Percentiles rank a stretch among this genome's conserved stretches.
Evolutionary conservation across 1,140 invertebrate genomes (phyloP).

Genomic region (Heliothis virescens): DNA sequence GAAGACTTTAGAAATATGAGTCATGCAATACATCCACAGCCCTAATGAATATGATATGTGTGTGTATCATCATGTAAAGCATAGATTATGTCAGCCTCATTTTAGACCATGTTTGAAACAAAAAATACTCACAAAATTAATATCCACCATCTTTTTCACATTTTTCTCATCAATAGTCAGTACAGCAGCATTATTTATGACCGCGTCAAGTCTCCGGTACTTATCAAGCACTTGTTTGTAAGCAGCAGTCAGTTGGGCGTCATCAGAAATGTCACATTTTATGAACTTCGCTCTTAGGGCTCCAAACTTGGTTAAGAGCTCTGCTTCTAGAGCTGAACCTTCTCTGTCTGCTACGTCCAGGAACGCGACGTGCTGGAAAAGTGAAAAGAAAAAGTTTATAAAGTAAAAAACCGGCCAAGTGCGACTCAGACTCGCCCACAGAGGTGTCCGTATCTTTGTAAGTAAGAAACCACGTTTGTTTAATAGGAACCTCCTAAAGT

Average conservation of each 20-base stretch:
- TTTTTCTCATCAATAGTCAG: constrained; percentile 63
- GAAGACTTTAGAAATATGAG: too few species aligned
- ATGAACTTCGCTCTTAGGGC: constrained; percentile 79
- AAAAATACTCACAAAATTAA: constrained; percentile 81
- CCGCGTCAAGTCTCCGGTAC: constrained; percentile 88
- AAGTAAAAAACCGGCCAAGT: neutral
- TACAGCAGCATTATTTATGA: constrained; percentile 89
- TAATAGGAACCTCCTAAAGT: too few species aligned
- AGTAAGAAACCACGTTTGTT: too few species aligned
- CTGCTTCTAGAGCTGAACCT: constrained; percentile 68
- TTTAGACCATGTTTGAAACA: too few species aligned
- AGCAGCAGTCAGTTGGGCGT: constrained; percentile 87
- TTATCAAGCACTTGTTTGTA: constrained; percentile 87
- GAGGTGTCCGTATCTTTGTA: too few species aligned
- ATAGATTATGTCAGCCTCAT: too few species aligned
- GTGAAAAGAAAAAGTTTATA: constrained; percentile 47
- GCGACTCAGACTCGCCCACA: too few species aligned
- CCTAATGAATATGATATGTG: too few species aligned
- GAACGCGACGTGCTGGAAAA: constrained; percentile 76
- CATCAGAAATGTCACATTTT: constrained; percentile 89
- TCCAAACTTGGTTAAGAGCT: constrained; percentile 75
- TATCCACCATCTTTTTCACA: constrained; percentile 75
- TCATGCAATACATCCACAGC: too few species aligned
- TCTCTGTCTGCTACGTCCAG: constrained; percentile 74
- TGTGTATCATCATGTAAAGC: too few species aligned